A percentile compares a stretch with the other conserved stretches of the same genome.
phyloP scores from a whole-genome alignment of 2,797 vertebrate species.

The Sebastes matsubarae region DNA sequence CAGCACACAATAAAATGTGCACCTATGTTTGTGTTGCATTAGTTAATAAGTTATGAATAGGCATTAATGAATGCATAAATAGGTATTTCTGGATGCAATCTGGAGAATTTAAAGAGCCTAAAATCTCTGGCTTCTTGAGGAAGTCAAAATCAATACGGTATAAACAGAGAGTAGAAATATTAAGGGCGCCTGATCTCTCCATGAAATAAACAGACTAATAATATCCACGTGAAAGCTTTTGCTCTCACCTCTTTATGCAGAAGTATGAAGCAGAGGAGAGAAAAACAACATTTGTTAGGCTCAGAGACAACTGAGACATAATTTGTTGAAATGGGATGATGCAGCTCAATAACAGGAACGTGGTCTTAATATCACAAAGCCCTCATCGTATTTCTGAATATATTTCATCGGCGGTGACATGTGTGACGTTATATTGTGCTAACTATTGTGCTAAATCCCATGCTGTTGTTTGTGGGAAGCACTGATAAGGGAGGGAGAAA shows the following conservation, averaged over 20 bases:
- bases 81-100: constrained; percentile 19
- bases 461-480: constrained; percentile 48
- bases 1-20: not conserved
- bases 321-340: constrained; percentile 39
- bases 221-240: not conserved
- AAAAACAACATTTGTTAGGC: not conserved
- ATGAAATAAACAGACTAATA: constrained; percentile 29
- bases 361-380: constrained; percentile 9
- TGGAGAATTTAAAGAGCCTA: not conserved
- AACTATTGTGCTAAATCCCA: constrained; percentile 42
- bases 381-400: constrained; percentile 25
- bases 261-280: not conserved
- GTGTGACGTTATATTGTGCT: constrained; percentile 28
- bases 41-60: constrained; percentile 17
- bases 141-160: constrained; percentile 34
- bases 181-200: constrained; percentile 10
- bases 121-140: not conserved
- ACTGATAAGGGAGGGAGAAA: constrained; percentile 9
- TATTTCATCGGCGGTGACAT: constrained; percentile 34
- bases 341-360: constrained; percentile 35
- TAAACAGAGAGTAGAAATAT: constrained; percentile 19
- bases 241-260: not conserved
- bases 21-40: constrained; percentile 23
- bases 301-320: constrained; percentile 7
- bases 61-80: constrained; percentile 18